These are phyloP conservation scores for Eristalis pertinax DNA, from an alignment of 2,888 invertebrate species.

Conservation along the genomic window DNA sequence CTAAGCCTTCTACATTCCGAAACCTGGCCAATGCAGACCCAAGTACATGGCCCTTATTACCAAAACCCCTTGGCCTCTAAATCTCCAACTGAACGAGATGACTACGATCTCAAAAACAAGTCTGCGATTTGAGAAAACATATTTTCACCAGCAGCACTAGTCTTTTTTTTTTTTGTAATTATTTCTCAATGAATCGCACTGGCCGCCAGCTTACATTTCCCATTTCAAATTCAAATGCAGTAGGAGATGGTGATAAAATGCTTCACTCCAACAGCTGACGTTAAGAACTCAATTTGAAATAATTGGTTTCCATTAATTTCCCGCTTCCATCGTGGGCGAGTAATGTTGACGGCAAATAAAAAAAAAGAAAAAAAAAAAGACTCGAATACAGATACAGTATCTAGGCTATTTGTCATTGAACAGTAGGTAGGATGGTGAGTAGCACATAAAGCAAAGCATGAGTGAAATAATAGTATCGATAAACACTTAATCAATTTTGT, in stretches of 20 bases:
- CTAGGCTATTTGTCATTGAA: not conserved
- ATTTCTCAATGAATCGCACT: too few relatives aligned
- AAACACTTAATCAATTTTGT: not conserved
- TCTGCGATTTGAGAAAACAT: too few relatives aligned
- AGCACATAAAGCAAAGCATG: not conserved
- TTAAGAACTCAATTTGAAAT: slow-evolving; percentile 18
- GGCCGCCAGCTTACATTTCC: not conserved
- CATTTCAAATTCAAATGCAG: not conserved
- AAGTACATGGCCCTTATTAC: too few relatives aligned
- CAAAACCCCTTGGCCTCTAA: too few relatives aligned
- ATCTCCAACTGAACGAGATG: too few relatives aligned
- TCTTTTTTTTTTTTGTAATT: too few relatives aligned
- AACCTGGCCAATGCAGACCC: too few relatives aligned
- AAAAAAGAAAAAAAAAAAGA: not conserved
- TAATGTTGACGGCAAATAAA: not conserved
- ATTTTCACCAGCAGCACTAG: too few relatives aligned
- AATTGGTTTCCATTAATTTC: slow-evolving; percentile 27
- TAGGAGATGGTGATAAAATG: slow-evolving; percentile 19
- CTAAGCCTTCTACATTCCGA: too few relatives aligned
- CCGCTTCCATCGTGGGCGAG: slow-evolving; percentile 6
- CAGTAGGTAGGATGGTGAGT: not conserved
- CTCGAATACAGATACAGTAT: not conserved
- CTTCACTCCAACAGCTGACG: slow-evolving; percentile 4
- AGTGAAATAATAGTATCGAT: not conserved
- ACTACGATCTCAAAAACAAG: too few relatives aligned